Evolutionary conservation across 2,888 invertebrate species (phyloP), one percentile per base, ranked within the genome.

Genomic region (Drosophila borborema): DNA sequence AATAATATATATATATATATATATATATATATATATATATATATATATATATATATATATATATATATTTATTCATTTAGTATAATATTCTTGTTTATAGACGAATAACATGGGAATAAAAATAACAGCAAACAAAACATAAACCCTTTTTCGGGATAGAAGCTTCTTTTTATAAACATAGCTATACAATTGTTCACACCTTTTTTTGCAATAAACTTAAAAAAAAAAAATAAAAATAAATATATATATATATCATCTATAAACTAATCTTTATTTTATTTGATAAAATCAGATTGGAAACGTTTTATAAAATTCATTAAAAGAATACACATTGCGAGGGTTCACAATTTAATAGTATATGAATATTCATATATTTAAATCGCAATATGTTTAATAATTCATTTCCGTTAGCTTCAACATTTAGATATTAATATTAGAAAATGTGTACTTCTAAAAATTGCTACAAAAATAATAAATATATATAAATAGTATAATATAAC

Each of bases 361-460:
- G 20, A 45, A 23, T 18, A 31, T 54, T 12, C n/a, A 36, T 80
- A 70, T 77, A 77, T 80, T 80, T 79, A 74, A 60, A 56, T 66
- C 62, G 70, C 46, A 67, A 67, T 71, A 62, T 46, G 59, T 58
- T 62, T 62, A 63, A 62, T 58, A 60, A 18, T 31, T 31, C 28
- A 41, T 41, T 72, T 46, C 64, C 53, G 41, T 48, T 73, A 64
- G 55, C 59, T 72, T 75, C 34, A 78, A 84, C 84, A 86, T 80
- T 86, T 62, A 81, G 85, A 80, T 81, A 69, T 83, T 69, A 43
- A 55, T 69, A 54, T 41, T 64, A 62, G 63, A 84, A 84, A 81
- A 82, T 61, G 23, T 67, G 85, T 81, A 86, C 84, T 70, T 72
- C 82, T 80, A 84, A 86, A 86, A 82, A 20, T 60, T 83, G 72